Conservation (phyloP, 1,140 invertebrate species). For the Ooceraea biroi region DNA sequence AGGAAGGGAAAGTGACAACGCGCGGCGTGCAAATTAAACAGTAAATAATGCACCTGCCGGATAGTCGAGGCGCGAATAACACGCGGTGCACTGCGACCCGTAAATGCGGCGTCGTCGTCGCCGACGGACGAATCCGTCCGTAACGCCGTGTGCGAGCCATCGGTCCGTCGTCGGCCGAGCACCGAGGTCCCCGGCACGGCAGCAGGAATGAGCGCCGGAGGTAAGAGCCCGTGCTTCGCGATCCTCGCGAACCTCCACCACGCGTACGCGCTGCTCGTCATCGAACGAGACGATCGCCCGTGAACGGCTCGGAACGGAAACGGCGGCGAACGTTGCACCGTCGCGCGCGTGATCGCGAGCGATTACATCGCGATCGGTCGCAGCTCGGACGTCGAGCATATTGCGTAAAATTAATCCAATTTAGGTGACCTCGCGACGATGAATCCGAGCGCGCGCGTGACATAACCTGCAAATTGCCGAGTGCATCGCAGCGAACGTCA, state of each 20-base stretch:
- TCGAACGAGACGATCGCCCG: conserved; percentile 52
- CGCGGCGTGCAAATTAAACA: conserved; percentile 49
- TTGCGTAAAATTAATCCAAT: conserved; percentile 86
- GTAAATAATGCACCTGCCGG: conserved; percentile 79
- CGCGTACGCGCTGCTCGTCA: conserved; percentile 81
- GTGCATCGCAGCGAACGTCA: background rate
- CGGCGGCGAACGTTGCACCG: conserved; percentile 55
- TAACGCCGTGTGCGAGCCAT: conserved; percentile 76
- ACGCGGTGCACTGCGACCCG: conserved; percentile 71
- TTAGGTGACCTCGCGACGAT: conserved; percentile 83
- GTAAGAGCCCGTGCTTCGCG: conserved; percentile 76
- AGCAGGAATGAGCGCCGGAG: conserved; percentile 56
- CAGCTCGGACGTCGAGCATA: conserved; percentile 66
- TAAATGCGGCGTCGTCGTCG: conserved; percentile 52
- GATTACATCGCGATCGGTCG: conserved; percentile 74
- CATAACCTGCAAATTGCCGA: conserved; percentile 33
- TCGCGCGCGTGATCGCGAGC: conserved; percentile 56
- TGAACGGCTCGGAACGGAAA: background rate
- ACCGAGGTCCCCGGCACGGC: conserved; percentile 67
- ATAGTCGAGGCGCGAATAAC: conserved; percentile 75
- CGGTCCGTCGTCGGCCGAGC: conserved; percentile 74
- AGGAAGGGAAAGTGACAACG: background rate
- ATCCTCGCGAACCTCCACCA: conserved; percentile 77
- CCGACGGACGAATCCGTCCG: conserved; percentile 73
- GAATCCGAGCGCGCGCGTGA: conserved; percentile 47